phyloP scores from a whole-genome alignment of 2,888 invertebrate species.

The Plagodis dolabraria region DNA sequence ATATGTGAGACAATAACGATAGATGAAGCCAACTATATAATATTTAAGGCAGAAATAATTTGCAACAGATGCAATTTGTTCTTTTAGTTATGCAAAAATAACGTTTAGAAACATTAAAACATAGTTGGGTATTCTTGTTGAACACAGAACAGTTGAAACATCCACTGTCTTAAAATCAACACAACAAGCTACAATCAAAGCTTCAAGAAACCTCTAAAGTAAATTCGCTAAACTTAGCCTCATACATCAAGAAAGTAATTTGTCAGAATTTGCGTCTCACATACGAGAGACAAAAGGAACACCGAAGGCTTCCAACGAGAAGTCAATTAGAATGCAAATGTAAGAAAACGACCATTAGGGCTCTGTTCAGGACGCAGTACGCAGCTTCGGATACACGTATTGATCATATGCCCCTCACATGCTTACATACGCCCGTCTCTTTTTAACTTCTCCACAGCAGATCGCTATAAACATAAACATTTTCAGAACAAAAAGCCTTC shows the following conservation, averaged over 20 bases:
- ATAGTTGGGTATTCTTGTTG: too few relatives aligned
- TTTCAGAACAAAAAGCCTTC: slow-evolving; percentile 59
- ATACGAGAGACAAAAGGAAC: slow-evolving; percentile 68
- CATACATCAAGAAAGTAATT: slow-evolving; percentile 57
- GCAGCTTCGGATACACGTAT: slow-evolving; percentile 66
- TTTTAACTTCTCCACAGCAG: slow-evolving; percentile 82
- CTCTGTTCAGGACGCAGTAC: slow-evolving; percentile 56
- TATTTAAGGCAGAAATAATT: too few relatives aligned
- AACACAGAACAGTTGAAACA: not conserved
- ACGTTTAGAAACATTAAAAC: too few relatives aligned
- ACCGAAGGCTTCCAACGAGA: slow-evolving; percentile 55
- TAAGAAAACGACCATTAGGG: slow-evolving; percentile 82
- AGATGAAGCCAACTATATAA: too few relatives aligned
- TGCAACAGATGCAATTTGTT: too few relatives aligned
- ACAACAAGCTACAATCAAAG: slow-evolving; percentile 1
- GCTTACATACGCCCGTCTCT: slow-evolving; percentile 82
- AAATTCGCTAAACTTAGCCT: slow-evolving; percentile 38
- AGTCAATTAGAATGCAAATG: slow-evolving; percentile 83
- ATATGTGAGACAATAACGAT: too few relatives aligned
- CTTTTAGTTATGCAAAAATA: too few relatives aligned
- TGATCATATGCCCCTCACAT: slow-evolving; percentile 80
- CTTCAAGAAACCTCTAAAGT: slow-evolving; percentile 27
- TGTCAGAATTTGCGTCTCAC: slow-evolving; percentile 69
- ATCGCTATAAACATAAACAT: slow-evolving; percentile 82
- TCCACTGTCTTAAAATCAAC: not conserved